A percentile compares a stretch with the other conserved stretches of the same genome.
Evolutionary conservation across 2,797 vertebrate species (phyloP).

Genomic region (Manis javanica): DNA sequence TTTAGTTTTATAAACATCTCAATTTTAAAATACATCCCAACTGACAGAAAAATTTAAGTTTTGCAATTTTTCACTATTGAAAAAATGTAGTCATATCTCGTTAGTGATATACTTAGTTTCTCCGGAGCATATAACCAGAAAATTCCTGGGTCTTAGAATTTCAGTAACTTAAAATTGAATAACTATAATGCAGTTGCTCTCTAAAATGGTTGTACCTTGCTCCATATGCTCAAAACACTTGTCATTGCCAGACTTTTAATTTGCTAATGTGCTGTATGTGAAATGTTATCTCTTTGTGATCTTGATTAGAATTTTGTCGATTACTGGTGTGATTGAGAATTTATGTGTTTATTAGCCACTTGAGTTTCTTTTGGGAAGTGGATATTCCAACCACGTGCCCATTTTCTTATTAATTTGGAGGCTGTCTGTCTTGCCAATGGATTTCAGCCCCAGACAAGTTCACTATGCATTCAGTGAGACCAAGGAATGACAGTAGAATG

Average conservation of each 20-base stretch:
- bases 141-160: not conserved
- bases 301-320: conserved; percentile 21
- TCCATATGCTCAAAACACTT: not conserved
- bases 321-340: not conserved
- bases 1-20: not conserved
- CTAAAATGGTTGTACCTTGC: not conserved
- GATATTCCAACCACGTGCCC: not conserved
- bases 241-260: not conserved
- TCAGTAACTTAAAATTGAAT: not conserved
- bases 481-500: too few species aligned
- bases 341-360: not conserved
- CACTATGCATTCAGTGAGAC: too few species aligned
- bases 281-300: not conserved
- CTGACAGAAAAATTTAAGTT: not conserved
- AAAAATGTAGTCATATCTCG: not conserved
- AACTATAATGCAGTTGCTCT: not conserved
- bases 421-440: too few species aligned
- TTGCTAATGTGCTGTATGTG: not conserved
- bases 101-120: not conserved
- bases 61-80: not conserved
- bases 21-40: not conserved
- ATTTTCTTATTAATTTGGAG: not conserved
- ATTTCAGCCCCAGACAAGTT: too few species aligned
- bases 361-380: not conserved
- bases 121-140: not conserved